Conservation (phyloP, 2,888 invertebrate species). For the Acanthosepion pharaonis region DNA sequence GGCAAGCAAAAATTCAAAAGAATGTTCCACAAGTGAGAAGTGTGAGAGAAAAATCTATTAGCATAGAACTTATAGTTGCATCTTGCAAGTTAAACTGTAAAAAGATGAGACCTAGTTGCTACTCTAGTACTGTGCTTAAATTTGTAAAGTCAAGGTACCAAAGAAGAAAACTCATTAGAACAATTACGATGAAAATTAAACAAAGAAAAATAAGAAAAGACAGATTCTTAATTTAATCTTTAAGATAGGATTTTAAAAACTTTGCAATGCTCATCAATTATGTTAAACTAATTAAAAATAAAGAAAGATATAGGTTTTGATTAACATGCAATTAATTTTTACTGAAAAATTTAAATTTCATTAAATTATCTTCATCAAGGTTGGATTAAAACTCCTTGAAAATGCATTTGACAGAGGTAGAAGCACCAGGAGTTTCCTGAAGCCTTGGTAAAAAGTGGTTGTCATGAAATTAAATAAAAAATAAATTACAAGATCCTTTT, state of each 20-base stretch:
- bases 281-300: not conserved
- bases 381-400: not conserved
- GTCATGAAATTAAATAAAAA: not conserved
- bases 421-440: not conserved
- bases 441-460: not conserved
- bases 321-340: not conserved
- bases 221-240: no score
- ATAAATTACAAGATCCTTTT: not conserved
- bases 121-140: no score
- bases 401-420: not conserved
- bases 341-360: not conserved
- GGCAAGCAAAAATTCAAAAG: no score
- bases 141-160: no score
- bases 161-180: no score
- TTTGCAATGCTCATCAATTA: not conserved
- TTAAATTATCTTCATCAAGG: not conserved
- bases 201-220: no score
- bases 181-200: no score
- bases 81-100: no score
- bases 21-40: no score
- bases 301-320: not conserved
- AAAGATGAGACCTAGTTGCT: no score
- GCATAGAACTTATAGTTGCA: no score
- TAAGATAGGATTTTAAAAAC: not conserved
- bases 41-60: no score